Evolutionary conservation across 1,140 invertebrate species (phyloP).

Genomic region (Diplogasteroides magnus): DNA sequence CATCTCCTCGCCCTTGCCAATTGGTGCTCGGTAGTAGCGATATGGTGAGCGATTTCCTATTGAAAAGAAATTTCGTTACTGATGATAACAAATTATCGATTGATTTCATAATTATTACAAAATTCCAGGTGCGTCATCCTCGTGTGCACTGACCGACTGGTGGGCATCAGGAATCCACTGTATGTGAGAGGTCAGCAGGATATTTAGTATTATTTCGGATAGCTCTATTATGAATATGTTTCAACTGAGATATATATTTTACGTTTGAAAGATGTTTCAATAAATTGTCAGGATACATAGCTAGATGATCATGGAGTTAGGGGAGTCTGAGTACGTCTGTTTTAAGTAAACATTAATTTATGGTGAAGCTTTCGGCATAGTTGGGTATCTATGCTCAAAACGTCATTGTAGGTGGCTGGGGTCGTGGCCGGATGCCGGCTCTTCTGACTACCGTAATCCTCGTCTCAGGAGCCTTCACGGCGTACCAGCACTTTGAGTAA

Average conservation of each 20-base stretch:
- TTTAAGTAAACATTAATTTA: too few relatives aligned
- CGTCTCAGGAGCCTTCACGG: slow-evolving; percentile 33
- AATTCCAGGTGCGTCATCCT: slow-evolving; percentile 48
- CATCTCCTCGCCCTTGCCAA: slow-evolving; percentile 48
- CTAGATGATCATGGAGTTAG: too few relatives aligned
- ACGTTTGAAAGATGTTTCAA: too few relatives aligned
- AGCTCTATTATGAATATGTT: neutral
- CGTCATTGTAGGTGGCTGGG: slow-evolving; percentile 35
- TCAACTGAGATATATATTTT: too few relatives aligned
- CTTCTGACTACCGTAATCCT: slow-evolving; percentile 35
- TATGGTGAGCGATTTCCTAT: slow-evolving; percentile 37
- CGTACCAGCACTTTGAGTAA: slow-evolving; percentile 46
- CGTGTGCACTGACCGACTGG: slow-evolving; percentile 47
- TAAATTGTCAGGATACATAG: too few relatives aligned
- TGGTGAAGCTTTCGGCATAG: too few relatives aligned
- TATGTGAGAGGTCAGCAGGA: slow-evolving; percentile 36
- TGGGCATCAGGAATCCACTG: slow-evolving; percentile 44
- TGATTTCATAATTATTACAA: too few relatives aligned
- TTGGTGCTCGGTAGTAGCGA: slow-evolving; percentile 52
- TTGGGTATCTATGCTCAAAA: too few relatives aligned
- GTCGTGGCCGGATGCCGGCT: slow-evolving; percentile 37
- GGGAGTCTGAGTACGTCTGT: too few relatives aligned
- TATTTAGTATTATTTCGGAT: slow-evolving; percentile 13
- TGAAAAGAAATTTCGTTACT: neutral
- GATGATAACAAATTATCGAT: too few relatives aligned